Base-by-base conservation (phyloP, 2,888 invertebrate species). In the Cyclophora albipunctata region DNA sequence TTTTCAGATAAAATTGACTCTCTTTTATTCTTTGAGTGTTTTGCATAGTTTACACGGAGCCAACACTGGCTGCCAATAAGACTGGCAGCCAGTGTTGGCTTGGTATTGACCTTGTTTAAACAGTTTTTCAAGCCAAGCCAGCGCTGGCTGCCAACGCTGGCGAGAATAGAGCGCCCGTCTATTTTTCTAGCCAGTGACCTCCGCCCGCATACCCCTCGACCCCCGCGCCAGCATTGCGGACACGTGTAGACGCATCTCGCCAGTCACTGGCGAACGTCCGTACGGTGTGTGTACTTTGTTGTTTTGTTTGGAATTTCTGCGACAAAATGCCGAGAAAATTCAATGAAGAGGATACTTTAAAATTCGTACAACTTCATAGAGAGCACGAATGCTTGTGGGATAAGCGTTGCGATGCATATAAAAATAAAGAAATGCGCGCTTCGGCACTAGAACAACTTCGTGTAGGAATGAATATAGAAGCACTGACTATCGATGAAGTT, bases 121-220 rank as follows among this genome's bases (percentile, higher is more conserved):
- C n/a, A n/a, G n/a, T n/a, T n/a, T n/a, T n/a, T n/a, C n/a, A n/a
- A n/a, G n/a, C n/a, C n/a, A n/a, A n/a, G n/a, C n/a, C n/a, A n/a
- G n/a, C n/a, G n/a, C n/a, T n/a, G n/a, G n/a, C n/a, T n/a, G n/a
- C n/a, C n/a, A n/a, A n/a, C n/a, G n/a, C n/a, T n/a, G n/a, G n/a
- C n/a, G n/a, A n/a, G n/a, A n/a, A n/a, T n/a, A n/a, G n/a, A n/a
- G n/a, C n/a, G n/a, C n/a, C n/a, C n/a, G n/a, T n/a, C n/a, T n/a
- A n/a, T n/a, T 57, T 57, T 60, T 56, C 58, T 45, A 59, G 60
- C 53, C 53, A 58, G 56, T 57, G 56, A 57, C 58, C 48, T 51
- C 49, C 53, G 48, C 54, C 52, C 54, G 52, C 55, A 48, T 56
- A 53, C 50, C 60, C 53, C 7, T 52, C 51, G 44, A 46, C 48